Evolutionary conservation across 2,113 vertebrate species (phyloP).

Genomic region (Sinosuthora webbiana): DNA sequence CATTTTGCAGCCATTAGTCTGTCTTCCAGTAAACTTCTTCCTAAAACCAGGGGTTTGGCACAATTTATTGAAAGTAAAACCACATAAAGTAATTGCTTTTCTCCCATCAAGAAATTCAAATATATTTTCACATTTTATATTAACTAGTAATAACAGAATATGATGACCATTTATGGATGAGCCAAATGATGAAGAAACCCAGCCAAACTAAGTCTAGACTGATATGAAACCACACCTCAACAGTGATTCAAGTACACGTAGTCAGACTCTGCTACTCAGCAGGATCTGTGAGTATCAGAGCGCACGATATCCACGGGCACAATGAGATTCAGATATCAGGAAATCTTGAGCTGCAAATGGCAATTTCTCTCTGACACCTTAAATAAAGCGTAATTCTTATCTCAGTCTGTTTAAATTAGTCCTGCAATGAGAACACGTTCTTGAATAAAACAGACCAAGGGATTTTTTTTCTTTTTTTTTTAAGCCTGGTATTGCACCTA

Average conservation of each 20-base stretch:
- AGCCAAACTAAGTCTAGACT: neutral
- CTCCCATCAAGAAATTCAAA: neutral
- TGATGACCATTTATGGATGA: neutral
- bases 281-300: neutral
- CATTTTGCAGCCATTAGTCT: neutral
- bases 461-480: neutral
- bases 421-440: neutral
- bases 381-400: neutral
- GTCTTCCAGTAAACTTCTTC: neutral
- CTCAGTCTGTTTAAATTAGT: neutral
- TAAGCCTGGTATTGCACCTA: neutral
- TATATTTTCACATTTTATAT: neutral
- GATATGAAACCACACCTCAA: neutral
- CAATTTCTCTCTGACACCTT: neutral
- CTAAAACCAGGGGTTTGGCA: neutral
- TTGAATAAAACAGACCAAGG: neutral
- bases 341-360: neutral
- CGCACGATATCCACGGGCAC: accelerated
- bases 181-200: neutral
- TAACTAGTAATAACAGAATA: neutral
- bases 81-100: neutral
- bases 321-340: neutral
- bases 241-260: accelerated
- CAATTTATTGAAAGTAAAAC: neutral
- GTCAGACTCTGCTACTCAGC: neutral